Conservation (phyloP, 2,888 invertebrate species). For the Hyalella azteca region DNA sequence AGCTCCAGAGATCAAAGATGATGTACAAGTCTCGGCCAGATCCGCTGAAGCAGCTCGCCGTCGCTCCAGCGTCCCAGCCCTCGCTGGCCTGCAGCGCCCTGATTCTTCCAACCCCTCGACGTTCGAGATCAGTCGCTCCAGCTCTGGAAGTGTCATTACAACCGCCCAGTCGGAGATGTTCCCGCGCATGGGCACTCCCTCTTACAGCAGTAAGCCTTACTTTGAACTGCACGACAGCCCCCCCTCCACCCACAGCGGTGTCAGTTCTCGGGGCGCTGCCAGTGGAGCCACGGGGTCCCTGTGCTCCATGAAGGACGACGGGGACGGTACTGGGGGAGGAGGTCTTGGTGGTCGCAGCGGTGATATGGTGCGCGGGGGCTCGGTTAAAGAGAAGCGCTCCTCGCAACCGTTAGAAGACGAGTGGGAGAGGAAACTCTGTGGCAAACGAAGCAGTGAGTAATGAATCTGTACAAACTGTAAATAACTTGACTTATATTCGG, state of each 20-base stretch:
- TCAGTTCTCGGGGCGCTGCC: slow-evolving; percentile 5
- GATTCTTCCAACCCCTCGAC: background rate
- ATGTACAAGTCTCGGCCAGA: background rate
- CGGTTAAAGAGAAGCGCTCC: slow-evolving; percentile 52
- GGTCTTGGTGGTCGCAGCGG: slow-evolving; percentile 4
- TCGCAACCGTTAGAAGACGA: slow-evolving; percentile 51
- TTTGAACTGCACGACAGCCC: slow-evolving; percentile 15
- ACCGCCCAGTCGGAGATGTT: background rate
- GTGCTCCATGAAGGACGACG: slow-evolving; percentile 23
- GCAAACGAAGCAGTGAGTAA: slow-evolving; percentile 56
- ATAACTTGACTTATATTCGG: too few species aligned
- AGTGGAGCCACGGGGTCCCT: slow-evolving; percentile 1
- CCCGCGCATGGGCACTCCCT: background rate
- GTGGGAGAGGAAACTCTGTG: slow-evolving; percentile 58
- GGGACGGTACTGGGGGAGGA: background rate
- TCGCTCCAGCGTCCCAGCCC: background rate
- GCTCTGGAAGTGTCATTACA: background rate
- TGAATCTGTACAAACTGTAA: slow-evolving; percentile 12
- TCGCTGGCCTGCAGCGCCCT: background rate
- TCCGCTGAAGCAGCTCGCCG: background rate
- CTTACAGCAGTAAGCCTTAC: background rate
- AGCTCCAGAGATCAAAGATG: background rate
- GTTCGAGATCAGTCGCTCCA: background rate
- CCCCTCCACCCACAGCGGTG: background rate
- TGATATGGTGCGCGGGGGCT: slow-evolving; percentile 50